phyloP scores from a whole-genome alignment of 1,140 invertebrate species.

The Hylaeus volcanicus region DNA sequence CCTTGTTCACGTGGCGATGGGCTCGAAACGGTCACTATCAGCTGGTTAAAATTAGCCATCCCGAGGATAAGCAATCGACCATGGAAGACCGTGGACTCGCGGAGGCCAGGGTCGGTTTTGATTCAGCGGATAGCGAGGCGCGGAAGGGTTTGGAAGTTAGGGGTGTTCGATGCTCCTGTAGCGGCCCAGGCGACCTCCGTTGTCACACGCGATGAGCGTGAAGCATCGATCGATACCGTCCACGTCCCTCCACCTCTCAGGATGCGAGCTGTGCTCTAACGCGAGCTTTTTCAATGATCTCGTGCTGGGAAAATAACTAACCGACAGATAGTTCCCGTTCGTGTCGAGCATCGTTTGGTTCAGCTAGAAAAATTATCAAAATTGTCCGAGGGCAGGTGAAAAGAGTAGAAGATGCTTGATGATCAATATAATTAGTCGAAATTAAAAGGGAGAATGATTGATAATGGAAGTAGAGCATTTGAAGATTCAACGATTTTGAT shows the following conservation, averaged over 20 bases:
- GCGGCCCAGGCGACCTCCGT: slow-evolving; percentile 16
- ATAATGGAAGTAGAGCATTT: too few species aligned
- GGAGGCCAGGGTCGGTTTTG: background rate
- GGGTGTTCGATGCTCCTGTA: background rate
- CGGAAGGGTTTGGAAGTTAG: background rate
- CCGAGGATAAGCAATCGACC: background rate
- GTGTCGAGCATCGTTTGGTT: too few species aligned
- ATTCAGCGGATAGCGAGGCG: background rate
- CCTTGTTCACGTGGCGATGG: slow-evolving; percentile 11
- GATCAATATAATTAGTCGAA: too few species aligned
- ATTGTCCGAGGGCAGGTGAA: too few species aligned
- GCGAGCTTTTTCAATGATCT: background rate
- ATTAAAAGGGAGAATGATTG: too few species aligned
- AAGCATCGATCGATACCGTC: slow-evolving; percentile 43
- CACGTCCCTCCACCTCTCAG: background rate
- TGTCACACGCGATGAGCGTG: slow-evolving; percentile 36
- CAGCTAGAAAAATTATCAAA: too few species aligned
- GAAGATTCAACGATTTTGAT: too few species aligned
- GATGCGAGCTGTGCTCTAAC: background rate
- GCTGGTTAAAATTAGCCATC: slow-evolving; percentile 30
- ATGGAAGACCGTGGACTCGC: background rate
- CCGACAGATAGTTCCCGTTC: too few species aligned
- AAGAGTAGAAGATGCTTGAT: too few species aligned
- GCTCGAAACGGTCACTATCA: background rate
- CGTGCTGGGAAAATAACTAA: background rate